These are phyloP conservation scores for Thripadectes ignobilis DNA, from an alignment of 2,797 vertebrate species.

Conservation along the genomic window DNA sequence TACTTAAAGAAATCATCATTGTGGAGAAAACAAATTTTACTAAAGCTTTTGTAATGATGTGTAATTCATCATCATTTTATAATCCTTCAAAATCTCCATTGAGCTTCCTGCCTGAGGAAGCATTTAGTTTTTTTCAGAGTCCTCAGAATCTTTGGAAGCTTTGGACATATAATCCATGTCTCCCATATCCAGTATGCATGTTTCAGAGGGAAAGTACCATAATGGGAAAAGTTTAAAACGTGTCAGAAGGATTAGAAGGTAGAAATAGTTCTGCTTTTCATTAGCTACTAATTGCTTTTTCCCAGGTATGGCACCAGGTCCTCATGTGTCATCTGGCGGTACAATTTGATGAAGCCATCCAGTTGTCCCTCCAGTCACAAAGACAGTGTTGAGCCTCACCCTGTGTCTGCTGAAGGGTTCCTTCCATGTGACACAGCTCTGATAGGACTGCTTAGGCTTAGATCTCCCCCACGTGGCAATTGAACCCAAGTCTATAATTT, in stretches of 20 bases:
- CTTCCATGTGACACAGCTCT: background rate
- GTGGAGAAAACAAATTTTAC: background rate
- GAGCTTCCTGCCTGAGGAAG: background rate
- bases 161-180: background rate
- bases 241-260: background rate
- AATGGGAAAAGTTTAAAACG: background rate
- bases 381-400: background rate
- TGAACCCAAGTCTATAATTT: background rate
- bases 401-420: background rate
- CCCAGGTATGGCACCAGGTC: background rate
- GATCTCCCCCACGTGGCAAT: constrained; percentile 27
- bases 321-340: background rate
- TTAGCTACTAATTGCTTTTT: background rate
- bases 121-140: background rate
- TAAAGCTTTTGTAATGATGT: background rate
- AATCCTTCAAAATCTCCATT: background rate
- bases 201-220: background rate
- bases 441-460: background rate
- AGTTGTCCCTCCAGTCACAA: background rate
- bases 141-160: background rate
- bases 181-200: background rate
- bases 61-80: background rate
- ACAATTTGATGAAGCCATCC: background rate
- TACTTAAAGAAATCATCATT: background rate
- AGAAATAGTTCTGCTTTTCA: background rate